These are phyloP conservation scores for Luperina nickerlii DNA, from an alignment of 2,888 invertebrate species.

Conservation along the genomic window DNA sequence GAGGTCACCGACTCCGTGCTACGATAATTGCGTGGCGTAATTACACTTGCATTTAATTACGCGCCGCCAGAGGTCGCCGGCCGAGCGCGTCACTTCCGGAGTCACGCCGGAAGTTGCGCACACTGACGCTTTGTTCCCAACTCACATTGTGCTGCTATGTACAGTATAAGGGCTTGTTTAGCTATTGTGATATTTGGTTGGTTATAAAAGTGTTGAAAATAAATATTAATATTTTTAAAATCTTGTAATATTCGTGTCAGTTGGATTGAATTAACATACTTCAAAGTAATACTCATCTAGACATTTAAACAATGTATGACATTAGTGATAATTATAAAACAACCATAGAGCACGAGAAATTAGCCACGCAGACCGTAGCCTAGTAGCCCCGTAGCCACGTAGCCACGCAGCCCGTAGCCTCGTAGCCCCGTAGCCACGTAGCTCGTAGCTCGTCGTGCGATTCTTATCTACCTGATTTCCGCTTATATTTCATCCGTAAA, in stretches of 20 bases:
- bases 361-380: neutral
- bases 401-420: slow-evolving; percentile 23
- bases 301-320: neutral
- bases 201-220: neutral
- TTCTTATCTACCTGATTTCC: slow-evolving; percentile 15
- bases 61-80: slow-evolving; percentile 69
- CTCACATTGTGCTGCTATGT: slow-evolving; percentile 56
- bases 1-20: slow-evolving; percentile 55
- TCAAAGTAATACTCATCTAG: neutral
- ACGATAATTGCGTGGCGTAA: slow-evolving; percentile 66
- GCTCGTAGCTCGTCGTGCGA: slow-evolving; percentile 23
- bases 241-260: neutral
- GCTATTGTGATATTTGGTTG: slow-evolving; percentile 19
- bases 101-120: slow-evolving; percentile 73
- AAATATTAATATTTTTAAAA: no score
- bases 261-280: neutral
- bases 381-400: slow-evolving; percentile 27
- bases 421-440: slow-evolving; percentile 37
- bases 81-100: slow-evolving; percentile 71
- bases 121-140: slow-evolving; percentile 65
- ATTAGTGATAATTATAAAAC: neutral
- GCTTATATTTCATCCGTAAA: slow-evolving; percentile 18
- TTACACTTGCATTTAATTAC: slow-evolving; percentile 75
- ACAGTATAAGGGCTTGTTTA: slow-evolving; percentile 22
- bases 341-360: neutral